Conservation (phyloP, 1,140 invertebrate species). For the Pogonognathellus flavescens region DNA sequence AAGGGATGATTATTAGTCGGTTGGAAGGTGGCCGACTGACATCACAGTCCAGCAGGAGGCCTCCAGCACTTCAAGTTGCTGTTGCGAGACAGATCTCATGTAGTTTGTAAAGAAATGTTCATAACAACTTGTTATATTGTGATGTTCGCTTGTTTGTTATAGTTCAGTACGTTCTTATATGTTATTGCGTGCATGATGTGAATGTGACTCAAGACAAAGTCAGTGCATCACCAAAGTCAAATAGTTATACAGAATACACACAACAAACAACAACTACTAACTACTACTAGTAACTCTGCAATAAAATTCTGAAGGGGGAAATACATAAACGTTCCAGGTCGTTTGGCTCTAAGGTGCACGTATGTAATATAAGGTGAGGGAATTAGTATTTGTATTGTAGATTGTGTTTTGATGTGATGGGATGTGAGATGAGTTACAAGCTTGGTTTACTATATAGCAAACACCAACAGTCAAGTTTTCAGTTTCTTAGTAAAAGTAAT, state of each 20-base stretch:
- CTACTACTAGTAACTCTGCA: neutral
- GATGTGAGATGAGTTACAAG: slow-evolving; percentile 15
- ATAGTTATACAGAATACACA: too few species aligned
- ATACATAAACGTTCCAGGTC: neutral
- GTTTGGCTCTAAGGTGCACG: neutral
- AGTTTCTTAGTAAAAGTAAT: neutral
- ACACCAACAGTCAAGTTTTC: neutral
- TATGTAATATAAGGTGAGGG: too few species aligned
- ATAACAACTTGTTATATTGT: neutral
- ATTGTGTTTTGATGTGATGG: neutral
- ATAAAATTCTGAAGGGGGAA: neutral
- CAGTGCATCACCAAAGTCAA: neutral
- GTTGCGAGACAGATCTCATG: neutral
- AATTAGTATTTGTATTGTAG: slow-evolving; percentile 40
- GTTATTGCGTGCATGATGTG: neutral
- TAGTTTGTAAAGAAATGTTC: neutral
- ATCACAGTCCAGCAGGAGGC: slow-evolving; percentile 44
- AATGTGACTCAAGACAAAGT: slow-evolving; percentile 19
- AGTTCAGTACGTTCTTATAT: neutral
- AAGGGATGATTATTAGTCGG: slow-evolving; percentile 40
- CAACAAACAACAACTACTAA: too few species aligned
- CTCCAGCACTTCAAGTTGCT: slow-evolving; percentile 36
- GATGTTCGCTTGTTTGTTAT: slow-evolving; percentile 17
- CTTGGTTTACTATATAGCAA: too few species aligned
- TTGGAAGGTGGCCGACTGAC: slow-evolving; percentile 48